Evolutionary conservation across 2,888 invertebrate species (phyloP).

Genomic region (Acrobasis suavella): DNA sequence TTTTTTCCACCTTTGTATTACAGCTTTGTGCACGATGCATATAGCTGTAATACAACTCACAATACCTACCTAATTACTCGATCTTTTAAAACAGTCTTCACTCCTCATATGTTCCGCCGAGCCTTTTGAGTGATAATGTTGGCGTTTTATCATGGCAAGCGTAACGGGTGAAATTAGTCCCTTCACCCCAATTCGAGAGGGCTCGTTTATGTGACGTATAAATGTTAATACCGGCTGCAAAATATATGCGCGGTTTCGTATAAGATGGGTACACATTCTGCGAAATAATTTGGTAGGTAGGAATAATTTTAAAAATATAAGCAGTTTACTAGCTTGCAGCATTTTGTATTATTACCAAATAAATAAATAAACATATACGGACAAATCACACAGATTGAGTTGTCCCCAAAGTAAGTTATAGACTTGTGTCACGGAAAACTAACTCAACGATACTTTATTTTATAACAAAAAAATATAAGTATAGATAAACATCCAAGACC

Average conservation of each 20-base stretch:
- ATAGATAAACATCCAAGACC: too few relatives aligned
- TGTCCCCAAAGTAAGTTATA: too few relatives aligned
- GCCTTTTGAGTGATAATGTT: slow-evolving; percentile 47
- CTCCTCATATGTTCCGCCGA: slow-evolving; percentile 42
- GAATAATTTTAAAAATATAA: not conserved
- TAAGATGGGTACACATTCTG: slow-evolving; percentile 25
- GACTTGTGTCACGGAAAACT: too few relatives aligned
- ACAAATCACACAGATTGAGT: too few relatives aligned
- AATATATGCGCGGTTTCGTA: slow-evolving; percentile 37
- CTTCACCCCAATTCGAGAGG: slow-evolving; percentile 48
- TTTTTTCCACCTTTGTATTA: not conserved
- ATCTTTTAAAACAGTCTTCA: not conserved
- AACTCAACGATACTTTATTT: too few relatives aligned
- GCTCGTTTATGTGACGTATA: slow-evolving; percentile 50
- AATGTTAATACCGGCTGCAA: slow-evolving; percentile 47
- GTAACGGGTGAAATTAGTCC: slow-evolving; percentile 54
- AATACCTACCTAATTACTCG: not conserved
- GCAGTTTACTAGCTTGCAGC: too few relatives aligned
- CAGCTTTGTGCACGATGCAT: not conserved
- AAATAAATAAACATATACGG: too few relatives aligned
- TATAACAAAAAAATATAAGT: too few relatives aligned
- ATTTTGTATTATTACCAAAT: too few relatives aligned
- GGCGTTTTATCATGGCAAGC: slow-evolving; percentile 47
- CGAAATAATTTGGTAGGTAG: not conserved
- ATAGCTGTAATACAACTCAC: too few relatives aligned